Percentiles rank a stretch among this genome's conserved stretches.
Conservation (phyloP, 2,888 invertebrate genomes). For the Gymnocheta viridis region DNA sequence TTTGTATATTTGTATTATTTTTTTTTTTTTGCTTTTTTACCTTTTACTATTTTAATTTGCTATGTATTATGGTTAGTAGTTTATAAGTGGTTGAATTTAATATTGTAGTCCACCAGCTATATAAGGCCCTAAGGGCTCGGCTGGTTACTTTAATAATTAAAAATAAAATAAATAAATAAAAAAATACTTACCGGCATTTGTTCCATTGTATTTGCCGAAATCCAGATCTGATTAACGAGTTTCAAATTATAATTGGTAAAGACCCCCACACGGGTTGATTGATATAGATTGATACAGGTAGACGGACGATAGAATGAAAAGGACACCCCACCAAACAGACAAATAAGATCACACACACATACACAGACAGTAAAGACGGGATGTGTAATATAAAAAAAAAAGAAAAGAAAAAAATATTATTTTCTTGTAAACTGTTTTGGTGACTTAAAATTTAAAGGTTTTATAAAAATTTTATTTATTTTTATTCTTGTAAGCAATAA, state of each 20-base stretch:
- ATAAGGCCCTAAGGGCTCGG: too few species aligned
- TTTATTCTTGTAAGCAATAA: constrained; percentile 78
- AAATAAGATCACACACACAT: constrained; percentile 29
- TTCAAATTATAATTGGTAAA: constrained; percentile 70
- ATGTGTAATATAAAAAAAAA: constrained; percentile 32
- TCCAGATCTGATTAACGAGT: constrained; percentile 87
- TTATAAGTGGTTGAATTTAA: too few species aligned
- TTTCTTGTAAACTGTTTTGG: constrained; percentile 81
- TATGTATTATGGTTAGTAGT: too few species aligned
- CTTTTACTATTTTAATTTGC: too few species aligned
- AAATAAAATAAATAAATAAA: neutral
- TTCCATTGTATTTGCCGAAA: constrained; percentile 87
- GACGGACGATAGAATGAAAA: neutral
- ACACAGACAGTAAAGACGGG: constrained; percentile 16
- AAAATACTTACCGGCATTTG: constrained; percentile 89
- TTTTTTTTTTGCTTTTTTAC: too few species aligned
- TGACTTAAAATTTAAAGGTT: constrained; percentile 71
- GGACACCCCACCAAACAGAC: constrained; percentile 11
- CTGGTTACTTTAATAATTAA: too few species aligned
- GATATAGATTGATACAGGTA: neutral
- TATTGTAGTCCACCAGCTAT: too few species aligned
- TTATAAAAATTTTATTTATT: constrained; percentile 70
- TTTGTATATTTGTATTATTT: too few species aligned
- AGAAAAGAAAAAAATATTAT: constrained; percentile 78
- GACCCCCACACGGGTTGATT: neutral